A percentile compares a stretch with the other conserved stretches of the same genome.
Conservation (phyloP, 2,113 vertebrate genomes). For the Amphiprion percula region DNA sequence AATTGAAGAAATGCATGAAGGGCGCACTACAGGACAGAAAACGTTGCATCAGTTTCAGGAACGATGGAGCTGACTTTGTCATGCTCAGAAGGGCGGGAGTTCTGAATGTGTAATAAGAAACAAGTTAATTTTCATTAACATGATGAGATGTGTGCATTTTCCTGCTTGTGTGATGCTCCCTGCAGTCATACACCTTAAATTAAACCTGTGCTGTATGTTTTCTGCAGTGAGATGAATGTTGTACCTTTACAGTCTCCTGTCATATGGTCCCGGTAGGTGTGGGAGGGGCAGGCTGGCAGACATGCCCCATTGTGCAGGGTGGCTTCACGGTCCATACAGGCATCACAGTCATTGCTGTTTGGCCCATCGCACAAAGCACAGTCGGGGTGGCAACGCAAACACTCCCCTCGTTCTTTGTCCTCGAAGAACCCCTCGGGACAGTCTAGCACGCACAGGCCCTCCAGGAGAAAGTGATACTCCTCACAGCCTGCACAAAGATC, state of each 20-base stretch:
- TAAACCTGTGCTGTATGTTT: neutral
- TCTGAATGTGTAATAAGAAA: constrained; percentile 17
- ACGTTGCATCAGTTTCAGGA: constrained; percentile 28
- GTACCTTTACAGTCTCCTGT: constrained; percentile 88
- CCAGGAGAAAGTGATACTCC: constrained; percentile 83
- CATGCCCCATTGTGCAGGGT: constrained; percentile 84
- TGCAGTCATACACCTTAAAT: neutral
- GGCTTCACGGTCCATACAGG: constrained; percentile 69
- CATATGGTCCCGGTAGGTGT: constrained; percentile 83
- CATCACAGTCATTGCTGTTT: constrained; percentile 80
- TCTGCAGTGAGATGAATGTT: neutral
- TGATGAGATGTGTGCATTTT: neutral
- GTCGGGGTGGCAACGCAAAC: constrained; percentile 85
- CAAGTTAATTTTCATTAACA: neutral
- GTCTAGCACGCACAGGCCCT: constrained; percentile 81
- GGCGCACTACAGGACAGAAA: constrained; percentile 40
- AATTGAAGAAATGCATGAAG: constrained; percentile 52
- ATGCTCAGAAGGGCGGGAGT: neutral
- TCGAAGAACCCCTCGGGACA: constrained; percentile 87
- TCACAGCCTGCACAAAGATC: constrained; percentile 84
- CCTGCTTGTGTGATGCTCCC: no score
- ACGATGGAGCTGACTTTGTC: constrained; percentile 19
- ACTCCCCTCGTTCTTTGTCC: constrained; percentile 74
- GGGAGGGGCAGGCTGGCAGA: constrained; percentile 82
- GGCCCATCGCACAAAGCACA: constrained; percentile 88